Percentiles rank a stretch among this genome's conserved stretches.
Evolutionary conservation across 2,113 vertebrate genomes (phyloP).

Genomic region (Budorcas taxicolor): DNA sequence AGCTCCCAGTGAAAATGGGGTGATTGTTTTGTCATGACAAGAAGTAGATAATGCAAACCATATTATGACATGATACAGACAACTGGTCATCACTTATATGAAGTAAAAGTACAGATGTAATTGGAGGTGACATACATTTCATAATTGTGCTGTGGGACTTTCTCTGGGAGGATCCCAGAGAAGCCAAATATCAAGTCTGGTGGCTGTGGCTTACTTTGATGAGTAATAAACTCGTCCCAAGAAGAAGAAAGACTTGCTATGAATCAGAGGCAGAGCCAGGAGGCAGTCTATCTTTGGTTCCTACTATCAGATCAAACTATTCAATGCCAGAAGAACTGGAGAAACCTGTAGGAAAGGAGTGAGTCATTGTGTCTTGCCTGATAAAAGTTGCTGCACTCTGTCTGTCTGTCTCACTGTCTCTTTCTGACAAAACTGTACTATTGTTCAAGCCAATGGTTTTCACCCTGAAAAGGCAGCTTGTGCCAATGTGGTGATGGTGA

Average conservation of each 20-base stretch:
- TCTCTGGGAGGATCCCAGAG: constrained; percentile 14
- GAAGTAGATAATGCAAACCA: neutral
- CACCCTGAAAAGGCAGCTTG: neutral
- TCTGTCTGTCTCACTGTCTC: neutral
- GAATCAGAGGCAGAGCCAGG: neutral
- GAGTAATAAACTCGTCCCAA: constrained; percentile 9
- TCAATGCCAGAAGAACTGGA: constrained; percentile 1
- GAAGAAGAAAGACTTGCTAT: constrained; percentile 41
- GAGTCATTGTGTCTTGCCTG: neutral
- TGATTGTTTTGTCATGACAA: neutral
- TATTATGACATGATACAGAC: neutral
- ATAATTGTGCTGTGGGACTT: neutral
- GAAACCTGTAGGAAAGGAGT: constrained; percentile 6
- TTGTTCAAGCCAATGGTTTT: neutral
- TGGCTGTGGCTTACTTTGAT: neutral
- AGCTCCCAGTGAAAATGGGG: neutral
- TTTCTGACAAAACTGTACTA: neutral
- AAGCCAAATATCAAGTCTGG: constrained; percentile 38
- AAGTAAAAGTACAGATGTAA: constrained; percentile 13
- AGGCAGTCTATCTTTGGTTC: neutral
- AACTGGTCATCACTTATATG: neutral
- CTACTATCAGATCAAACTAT: neutral
- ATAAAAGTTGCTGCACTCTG: neutral
- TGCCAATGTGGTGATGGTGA: neutral
- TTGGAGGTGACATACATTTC: constrained; percentile 13